Evolutionary conservation across 2,113 vertebrate genomes (phyloP).

Genomic region (Conger conger): DNA sequence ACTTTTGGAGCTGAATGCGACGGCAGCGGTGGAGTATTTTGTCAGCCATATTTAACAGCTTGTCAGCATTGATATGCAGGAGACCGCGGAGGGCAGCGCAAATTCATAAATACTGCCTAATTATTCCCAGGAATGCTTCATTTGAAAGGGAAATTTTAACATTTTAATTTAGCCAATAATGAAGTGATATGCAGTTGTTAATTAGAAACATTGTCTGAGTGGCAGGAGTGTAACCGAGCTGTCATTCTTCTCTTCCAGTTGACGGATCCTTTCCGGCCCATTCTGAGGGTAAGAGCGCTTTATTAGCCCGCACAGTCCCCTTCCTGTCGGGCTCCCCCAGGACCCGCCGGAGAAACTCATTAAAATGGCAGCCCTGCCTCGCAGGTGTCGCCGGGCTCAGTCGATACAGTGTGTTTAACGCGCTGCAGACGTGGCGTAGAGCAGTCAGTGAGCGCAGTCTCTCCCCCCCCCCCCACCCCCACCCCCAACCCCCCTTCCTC

Average conservation of each 20-base stretch:
- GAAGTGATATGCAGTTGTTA: conserved; percentile 77
- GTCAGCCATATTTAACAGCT: conserved; percentile 46
- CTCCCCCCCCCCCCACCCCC: not conserved
- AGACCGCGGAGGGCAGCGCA: conserved; percentile 45
- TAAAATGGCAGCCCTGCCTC: conserved; percentile 38
- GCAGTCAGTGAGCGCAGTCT: not conserved
- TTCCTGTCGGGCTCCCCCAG: conserved; percentile 43
- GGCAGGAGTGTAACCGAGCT: conserved; percentile 81
- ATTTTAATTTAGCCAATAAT: conserved; percentile 81
- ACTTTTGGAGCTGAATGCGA: not conserved
- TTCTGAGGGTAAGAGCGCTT: conserved; percentile 91
- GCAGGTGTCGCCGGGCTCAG: conserved; percentile 40
- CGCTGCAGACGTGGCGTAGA: conserved; percentile 20
- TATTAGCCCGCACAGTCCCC: conserved; percentile 43
- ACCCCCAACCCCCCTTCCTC: not conserved
- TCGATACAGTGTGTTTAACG: conserved; percentile 42
- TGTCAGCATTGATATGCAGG: conserved; percentile 46
- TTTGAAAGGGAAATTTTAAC: conserved; percentile 82
- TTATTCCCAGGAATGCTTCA: conserved; percentile 76
- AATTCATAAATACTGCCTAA: conserved; percentile 66
- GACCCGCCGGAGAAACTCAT: conserved; percentile 52
- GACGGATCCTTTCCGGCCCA: conserved; percentile 96
- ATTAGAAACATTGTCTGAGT: conserved; percentile 81
- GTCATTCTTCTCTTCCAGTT: conserved; percentile 82
- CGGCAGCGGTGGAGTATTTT: conserved; percentile 7